phyloP scores from a whole-genome alignment of 2,113 vertebrate species.

The Tricholaema leucomelas region DNA sequence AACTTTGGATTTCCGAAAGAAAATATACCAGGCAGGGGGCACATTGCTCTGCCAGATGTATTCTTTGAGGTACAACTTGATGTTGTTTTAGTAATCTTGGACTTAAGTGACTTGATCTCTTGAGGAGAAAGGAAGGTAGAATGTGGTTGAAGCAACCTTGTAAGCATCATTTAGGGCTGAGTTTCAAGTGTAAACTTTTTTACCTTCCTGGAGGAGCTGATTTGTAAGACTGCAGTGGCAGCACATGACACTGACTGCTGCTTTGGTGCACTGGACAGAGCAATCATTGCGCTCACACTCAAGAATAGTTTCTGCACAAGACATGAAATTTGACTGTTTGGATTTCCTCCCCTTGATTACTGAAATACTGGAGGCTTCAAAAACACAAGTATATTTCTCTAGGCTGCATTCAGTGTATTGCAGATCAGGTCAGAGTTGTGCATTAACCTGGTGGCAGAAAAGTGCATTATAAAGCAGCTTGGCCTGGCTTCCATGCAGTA shows the following conservation, averaged over 20 bases:
- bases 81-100: neutral
- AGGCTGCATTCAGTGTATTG: neutral
- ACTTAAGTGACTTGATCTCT: neutral
- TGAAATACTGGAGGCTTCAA: neutral
- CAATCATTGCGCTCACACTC: neutral
- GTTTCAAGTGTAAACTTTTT: neutral
- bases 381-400: neutral
- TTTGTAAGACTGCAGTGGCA: neutral
- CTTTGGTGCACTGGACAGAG: neutral
- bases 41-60: neutral
- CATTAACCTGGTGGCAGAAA: neutral
- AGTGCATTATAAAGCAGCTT: neutral
- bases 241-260: accelerated
- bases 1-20: neutral
- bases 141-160: neutral
- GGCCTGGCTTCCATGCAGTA: neutral
- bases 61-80: neutral
- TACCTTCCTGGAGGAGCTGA: neutral
- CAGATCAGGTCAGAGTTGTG: neutral
- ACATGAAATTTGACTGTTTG: neutral
- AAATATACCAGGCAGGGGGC: neutral
- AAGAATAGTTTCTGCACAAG: neutral
- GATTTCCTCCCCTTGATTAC: neutral
- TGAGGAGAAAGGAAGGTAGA: neutral
- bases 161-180: neutral